These are phyloP conservation scores for Gambusia yucatana DNA, from an alignment of 2,797 vertebrate species.

Conservation along the genomic window DNA sequence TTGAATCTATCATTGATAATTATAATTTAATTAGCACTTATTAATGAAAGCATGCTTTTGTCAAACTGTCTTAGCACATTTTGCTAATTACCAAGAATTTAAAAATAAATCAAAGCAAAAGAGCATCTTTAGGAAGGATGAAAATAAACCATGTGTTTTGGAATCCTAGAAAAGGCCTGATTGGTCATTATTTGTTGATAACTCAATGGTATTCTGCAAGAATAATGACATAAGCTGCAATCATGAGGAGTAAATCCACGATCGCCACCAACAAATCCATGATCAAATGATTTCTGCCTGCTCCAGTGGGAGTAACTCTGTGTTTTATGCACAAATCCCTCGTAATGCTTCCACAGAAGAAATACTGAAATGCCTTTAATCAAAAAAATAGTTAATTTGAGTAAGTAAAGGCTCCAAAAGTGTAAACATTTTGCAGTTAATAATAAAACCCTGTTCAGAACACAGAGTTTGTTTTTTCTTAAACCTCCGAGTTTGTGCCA, in stretches of 20 bases:
- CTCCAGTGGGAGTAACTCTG: constrained; percentile 21
- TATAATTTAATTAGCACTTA: background rate
- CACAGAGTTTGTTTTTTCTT: constrained; percentile 5
- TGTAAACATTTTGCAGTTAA: constrained; percentile 23
- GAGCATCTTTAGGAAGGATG: background rate
- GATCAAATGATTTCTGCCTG: constrained; percentile 25
- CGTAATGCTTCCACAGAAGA: constrained; percentile 29
- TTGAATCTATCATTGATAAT: background rate
- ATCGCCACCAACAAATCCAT: constrained; percentile 23
- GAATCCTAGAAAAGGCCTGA: constrained; percentile 14
- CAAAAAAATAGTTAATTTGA: constrained; percentile 35
- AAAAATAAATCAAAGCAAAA: background rate
- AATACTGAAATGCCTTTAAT: constrained; percentile 22
- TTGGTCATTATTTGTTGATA: constrained; percentile 28
- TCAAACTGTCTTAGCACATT: background rate
- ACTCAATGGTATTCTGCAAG: constrained; percentile 31
- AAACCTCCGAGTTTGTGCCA: constrained; percentile 17
- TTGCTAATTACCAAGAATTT: background rate
- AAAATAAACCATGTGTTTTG: background rate
- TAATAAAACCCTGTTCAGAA: constrained; percentile 27
- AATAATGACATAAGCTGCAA: constrained; percentile 43
- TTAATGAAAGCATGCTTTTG: background rate
- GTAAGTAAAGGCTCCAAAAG: constrained; percentile 15
- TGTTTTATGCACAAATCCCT: constrained; percentile 34
- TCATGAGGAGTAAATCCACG: constrained; percentile 32